Conservation (phyloP, 2,888 invertebrate species). For the Melinopterus prodromus region DNA sequence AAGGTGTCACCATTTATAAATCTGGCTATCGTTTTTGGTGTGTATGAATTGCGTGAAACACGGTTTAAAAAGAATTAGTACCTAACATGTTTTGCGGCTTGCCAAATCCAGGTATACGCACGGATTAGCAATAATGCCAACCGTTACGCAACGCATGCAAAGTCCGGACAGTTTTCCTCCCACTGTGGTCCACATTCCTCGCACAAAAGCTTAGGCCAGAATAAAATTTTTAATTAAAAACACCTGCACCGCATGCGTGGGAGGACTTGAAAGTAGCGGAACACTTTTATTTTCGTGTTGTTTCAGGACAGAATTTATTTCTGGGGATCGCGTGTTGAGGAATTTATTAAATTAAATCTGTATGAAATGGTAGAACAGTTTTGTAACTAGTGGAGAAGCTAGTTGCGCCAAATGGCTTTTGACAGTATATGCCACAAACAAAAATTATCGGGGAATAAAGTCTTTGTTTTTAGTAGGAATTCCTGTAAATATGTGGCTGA, state of each 20-base stretch:
- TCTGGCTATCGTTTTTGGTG: no score
- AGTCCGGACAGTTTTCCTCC: neutral
- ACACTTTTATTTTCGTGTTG: neutral
- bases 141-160: neutral
- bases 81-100: neutral
- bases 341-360: neutral
- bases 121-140: neutral
- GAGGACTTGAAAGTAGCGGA: neutral
- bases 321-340: neutral
- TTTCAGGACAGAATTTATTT: neutral
- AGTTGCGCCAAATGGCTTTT: no score
- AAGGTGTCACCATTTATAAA: no score
- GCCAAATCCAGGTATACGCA: neutral
- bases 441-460: no score
- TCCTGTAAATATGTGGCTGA: no score
- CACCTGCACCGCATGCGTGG: neutral
- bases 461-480: no score
- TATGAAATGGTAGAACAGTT: no score
- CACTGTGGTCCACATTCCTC: neutral
- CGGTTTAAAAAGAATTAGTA: no score
- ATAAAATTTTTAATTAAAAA: neutral
- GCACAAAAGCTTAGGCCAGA: neutral
- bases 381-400: no score
- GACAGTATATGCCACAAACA: no score
- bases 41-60: no score